These are phyloP conservation scores for Platyrinchus mystaceus DNA, from an alignment of 2,797 vertebrate species.

Conservation along the genomic window DNA sequence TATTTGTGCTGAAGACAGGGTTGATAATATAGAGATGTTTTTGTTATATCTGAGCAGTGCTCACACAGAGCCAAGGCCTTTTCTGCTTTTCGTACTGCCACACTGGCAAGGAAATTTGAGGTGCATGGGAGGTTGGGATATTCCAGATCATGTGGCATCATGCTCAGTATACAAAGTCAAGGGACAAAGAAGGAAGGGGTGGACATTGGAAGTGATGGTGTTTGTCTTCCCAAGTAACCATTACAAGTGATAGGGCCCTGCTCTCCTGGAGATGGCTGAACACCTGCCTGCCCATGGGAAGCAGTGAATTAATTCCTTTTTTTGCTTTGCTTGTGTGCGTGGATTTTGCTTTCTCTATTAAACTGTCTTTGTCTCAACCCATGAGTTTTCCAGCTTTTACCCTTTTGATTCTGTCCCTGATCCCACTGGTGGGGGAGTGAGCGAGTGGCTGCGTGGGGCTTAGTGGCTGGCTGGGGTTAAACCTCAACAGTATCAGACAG, in stretches of 20 bases:
- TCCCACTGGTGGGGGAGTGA: accelerated
- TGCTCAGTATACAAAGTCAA: background rate
- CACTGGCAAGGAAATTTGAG: background rate
- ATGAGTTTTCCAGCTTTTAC: background rate
- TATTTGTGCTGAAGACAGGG: background rate
- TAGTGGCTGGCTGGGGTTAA: background rate
- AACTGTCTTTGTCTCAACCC: background rate
- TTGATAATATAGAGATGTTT: background rate
- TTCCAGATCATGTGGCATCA: background rate
- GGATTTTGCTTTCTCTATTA: background rate
- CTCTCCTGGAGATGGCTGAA: background rate
- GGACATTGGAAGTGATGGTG: accelerated
- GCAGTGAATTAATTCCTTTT: background rate
- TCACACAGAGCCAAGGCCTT: background rate
- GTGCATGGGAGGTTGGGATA: background rate
- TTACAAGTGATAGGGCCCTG: background rate
- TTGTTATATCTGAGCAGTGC: background rate
- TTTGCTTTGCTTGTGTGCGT: background rate
- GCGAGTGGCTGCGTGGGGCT: background rate
- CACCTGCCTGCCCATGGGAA: background rate
- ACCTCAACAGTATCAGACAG: background rate
- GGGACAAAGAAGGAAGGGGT: background rate
- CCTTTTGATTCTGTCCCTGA: accelerated
- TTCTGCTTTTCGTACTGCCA: accelerated
- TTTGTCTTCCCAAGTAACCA: background rate